A percentile compares a stretch with the other conserved stretches of the same genome.
Evolutionary conservation across 1,140 invertebrate genomes (phyloP).

Genomic region (Coboldia fuscipes): DNA sequence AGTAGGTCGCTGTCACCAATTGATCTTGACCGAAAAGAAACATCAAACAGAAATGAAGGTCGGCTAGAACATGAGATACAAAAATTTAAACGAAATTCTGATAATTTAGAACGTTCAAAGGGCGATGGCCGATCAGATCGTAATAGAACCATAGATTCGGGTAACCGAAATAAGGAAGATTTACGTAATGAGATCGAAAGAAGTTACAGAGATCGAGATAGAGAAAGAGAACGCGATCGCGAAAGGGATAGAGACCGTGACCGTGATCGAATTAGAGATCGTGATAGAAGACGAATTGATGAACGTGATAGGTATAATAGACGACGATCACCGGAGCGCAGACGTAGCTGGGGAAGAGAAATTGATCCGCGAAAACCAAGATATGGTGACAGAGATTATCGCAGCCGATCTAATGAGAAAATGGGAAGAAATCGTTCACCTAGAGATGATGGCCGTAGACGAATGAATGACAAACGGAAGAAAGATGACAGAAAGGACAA

Average conservation of each 20-base stretch:
- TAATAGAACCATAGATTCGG: slow-evolving; percentile 14
- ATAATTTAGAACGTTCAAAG: too few relatives aligned
- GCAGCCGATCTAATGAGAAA: slow-evolving; percentile 9
- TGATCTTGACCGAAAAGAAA: background rate
- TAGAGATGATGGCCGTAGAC: slow-evolving; percentile 15
- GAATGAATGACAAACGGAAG: slow-evolving; percentile 10
- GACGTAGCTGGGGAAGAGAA: slow-evolving; percentile 6
- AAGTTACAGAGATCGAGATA: slow-evolving; percentile 2
- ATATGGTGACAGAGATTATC: slow-evolving; percentile 2
- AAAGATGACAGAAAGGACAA: slow-evolving; percentile 16
- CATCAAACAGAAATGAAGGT: background rate
- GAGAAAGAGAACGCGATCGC: slow-evolving; percentile 11
- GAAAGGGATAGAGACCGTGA: slow-evolving; percentile 13
- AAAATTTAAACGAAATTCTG: too few relatives aligned
- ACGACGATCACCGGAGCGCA: slow-evolving; percentile 8
- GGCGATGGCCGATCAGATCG: slow-evolving; percentile 17
- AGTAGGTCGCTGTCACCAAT: too few relatives aligned
- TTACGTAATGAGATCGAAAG: slow-evolving; percentile 16
- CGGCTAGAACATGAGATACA: background rate
- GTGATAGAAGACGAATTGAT: slow-evolving; percentile 8
- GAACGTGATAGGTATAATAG: slow-evolving; percentile 8
- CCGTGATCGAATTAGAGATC: slow-evolving; percentile 12
- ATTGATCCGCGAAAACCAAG: background rate
- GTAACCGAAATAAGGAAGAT: slow-evolving; percentile 19
- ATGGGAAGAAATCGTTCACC: slow-evolving; percentile 10